Conservation (phyloP, 1,140 invertebrate genomes). For the Camponotus floridanus region DNA sequence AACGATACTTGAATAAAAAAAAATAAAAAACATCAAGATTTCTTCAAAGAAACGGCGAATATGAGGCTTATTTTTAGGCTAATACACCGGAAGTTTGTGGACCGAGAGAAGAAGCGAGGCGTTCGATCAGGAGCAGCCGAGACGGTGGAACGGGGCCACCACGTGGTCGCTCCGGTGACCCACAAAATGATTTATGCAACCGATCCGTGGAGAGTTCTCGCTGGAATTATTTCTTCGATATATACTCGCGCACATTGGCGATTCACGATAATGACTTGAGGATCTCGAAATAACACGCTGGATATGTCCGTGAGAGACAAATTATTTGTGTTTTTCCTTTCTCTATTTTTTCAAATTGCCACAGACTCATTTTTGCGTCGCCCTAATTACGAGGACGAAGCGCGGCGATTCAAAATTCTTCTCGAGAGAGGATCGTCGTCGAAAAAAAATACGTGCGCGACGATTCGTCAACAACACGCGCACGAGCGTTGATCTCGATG, state of each 20-base stretch:
- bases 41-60: background rate
- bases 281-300: constrained; percentile 36
- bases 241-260: background rate
- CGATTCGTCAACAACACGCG: constrained; percentile 10
- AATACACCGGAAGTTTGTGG: constrained; percentile 47
- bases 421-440: background rate
- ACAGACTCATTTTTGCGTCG: background rate
- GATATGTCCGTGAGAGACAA: background rate
- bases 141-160: constrained; percentile 55
- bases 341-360: no score
- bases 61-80: constrained; percentile 58
- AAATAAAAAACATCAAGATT: background rate
- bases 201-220: constrained; percentile 46
- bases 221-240: constrained; percentile 52
- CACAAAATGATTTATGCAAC: constrained; percentile 60
- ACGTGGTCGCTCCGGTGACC: constrained; percentile 61
- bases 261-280: constrained; percentile 45
- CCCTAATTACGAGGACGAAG: background rate
- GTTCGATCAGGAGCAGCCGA: constrained; percentile 54
- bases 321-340: background rate
- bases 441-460: background rate
- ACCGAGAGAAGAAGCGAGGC: constrained; percentile 37
- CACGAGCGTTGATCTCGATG: constrained; percentile 43
- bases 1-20: background rate
- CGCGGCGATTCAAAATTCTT: background rate